Conservation (phyloP, 2,113 vertebrate species). For the Nannospalax galili region DNA sequence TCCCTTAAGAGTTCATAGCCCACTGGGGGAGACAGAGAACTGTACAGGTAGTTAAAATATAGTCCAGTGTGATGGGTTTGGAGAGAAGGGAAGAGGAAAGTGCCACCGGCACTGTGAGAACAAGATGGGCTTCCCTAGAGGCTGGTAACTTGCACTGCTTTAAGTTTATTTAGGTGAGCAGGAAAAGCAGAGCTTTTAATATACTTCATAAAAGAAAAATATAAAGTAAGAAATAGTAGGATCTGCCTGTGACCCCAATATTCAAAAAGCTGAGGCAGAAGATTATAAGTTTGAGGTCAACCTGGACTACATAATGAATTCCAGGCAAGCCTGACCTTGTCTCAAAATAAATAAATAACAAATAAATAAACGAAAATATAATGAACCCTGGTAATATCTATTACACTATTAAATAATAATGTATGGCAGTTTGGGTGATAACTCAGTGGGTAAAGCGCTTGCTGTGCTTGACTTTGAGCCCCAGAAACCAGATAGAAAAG, state of each 20-base stretch:
- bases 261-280: neutral
- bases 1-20: neutral
- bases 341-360: neutral
- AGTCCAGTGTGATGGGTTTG: neutral
- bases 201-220: neutral
- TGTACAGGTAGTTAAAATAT: neutral
- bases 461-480: neutral
- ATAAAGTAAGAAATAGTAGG: neutral
- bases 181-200: neutral
- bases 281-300: neutral
- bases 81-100: neutral
- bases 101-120: fast-evolving
- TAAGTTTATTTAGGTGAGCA: neutral
- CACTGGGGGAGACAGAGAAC: neutral
- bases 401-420: neutral
- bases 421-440: neutral
- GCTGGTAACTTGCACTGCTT: neutral
- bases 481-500: neutral
- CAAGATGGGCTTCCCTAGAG: neutral
- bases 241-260: neutral
- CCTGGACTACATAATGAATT: neutral
- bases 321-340: neutral
- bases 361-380: conserved; percentile 1
- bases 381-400: neutral
- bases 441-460: neutral